These are phyloP conservation scores for Laterallus jamaicensis DNA, from an alignment of 2,113 vertebrate genomes.

Conservation along the genomic window DNA sequence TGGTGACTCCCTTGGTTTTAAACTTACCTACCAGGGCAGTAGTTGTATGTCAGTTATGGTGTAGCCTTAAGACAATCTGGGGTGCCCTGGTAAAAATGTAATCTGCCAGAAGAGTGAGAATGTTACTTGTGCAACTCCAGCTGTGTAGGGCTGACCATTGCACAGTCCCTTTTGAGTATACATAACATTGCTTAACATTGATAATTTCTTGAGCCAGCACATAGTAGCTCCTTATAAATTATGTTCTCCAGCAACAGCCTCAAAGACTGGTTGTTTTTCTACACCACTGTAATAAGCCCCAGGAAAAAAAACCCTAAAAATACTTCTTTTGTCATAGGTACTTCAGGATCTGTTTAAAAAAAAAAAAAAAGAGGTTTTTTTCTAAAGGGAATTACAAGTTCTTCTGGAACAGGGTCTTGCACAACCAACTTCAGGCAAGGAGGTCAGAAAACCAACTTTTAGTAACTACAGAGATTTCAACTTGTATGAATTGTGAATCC, in stretches of 20 bases:
- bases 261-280: background rate
- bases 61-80: background rate
- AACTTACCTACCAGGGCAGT: background rate
- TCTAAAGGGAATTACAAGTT: background rate
- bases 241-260: background rate
- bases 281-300: background rate
- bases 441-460: background rate
- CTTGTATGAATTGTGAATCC: background rate
- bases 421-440: background rate
- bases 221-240: background rate
- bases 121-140: background rate
- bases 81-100: background rate
- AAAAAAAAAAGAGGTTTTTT: rapidly evolving
- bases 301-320: background rate
- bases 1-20: background rate
- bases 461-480: background rate
- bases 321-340: background rate
- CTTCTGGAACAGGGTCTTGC: background rate
- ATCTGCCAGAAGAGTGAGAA: background rate
- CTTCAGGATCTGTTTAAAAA: background rate
- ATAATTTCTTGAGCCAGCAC: background rate
- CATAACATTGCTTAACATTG: background rate
- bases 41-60: background rate
- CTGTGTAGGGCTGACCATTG: background rate
- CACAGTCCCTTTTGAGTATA: background rate